Base-by-base conservation (phyloP, 1,140 invertebrate species). In the Hyposmocoma kahamanoa region DNA sequence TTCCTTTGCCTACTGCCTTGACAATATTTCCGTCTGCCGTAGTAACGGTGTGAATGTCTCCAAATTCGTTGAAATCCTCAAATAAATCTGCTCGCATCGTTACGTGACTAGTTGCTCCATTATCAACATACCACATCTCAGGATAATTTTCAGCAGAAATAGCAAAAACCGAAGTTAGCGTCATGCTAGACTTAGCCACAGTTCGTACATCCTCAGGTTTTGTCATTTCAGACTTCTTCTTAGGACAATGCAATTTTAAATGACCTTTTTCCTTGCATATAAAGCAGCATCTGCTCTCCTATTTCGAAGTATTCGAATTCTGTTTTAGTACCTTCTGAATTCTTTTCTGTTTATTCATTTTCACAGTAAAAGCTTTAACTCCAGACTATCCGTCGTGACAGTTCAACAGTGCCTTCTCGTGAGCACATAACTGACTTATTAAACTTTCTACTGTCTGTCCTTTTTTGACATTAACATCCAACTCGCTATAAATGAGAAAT, bases 401-500 rank as follows among this genome's bases (percentile, higher is more conserved):
- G n/a, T n/a, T n/a, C n/a, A n/a, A n/a, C n/a, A n/a, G n/a, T n/a
- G n/a, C n/a, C n/a, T n/a, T n/a, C n/a, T n/a, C n/a, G n/a, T n/a
- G n/a, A n/a, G n/a, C n/a, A n/a, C n/a, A n/a, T n/a, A n/a, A n/a
- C n/a, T n/a, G 53, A 13, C 10, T 42, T 9, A 44, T 55, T 10
- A 59, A 18, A 44, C 36, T 59, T 39, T 51, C 53, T 17, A 55
- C 24, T 28, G 52, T 55, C 43, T 28, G 17, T 55, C 52, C 15
- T 17, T 18, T 21, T 51, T 47, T 22, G 39, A 22, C 28, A 53
- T n/a, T 11, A 53, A 41, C 1, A 53, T 10, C 54, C 55, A 61
- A 47, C 50, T 61, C 2, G 46, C 47, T 46, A 42, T 52, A 28
- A 61, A 61, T 4, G 36, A 1, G 22, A 53, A 57, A 22, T 42